These are phyloP conservation scores for Cyanoliseus patagonus DNA, from an alignment of 2,113 vertebrate species.

Conservation along the genomic window DNA sequence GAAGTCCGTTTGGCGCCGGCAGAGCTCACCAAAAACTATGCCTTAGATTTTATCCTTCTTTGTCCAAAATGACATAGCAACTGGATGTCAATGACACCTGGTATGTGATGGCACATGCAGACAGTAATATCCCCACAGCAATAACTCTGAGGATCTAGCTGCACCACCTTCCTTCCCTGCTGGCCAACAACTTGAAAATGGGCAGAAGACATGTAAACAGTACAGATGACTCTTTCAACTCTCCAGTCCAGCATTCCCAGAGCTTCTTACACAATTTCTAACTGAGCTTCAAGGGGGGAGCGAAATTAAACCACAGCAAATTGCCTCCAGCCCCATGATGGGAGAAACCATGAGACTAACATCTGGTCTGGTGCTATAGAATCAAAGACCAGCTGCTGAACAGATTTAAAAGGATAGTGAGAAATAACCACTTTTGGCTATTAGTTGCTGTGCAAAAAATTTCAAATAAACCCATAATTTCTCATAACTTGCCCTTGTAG, in stretches of 20 bases:
- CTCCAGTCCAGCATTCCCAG: background rate
- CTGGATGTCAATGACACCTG: background rate
- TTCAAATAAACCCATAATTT: background rate
- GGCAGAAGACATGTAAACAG: fast-evolving
- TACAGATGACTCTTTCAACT: background rate
- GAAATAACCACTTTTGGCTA: background rate
- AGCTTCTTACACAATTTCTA: background rate
- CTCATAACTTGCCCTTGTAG: background rate
- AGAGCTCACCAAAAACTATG: background rate
- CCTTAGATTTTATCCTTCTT: background rate
- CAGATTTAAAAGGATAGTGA: background rate
- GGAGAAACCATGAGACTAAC: background rate
- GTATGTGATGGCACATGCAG: fast-evolving
- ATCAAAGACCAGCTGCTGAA: background rate
- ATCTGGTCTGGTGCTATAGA: background rate
- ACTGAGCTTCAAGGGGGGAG: fast-evolving
- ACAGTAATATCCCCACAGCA: background rate
- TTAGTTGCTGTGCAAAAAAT: background rate
- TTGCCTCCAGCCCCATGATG: background rate
- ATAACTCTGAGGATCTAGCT: background rate
- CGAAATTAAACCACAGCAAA: background rate
- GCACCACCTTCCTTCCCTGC: background rate
- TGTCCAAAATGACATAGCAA: background rate
- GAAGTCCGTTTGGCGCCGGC: background rate
- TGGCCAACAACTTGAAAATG: background rate